phyloP scores from a whole-genome alignment of 2,113 vertebrate genomes.

The Vireo altiloquus region DNA sequence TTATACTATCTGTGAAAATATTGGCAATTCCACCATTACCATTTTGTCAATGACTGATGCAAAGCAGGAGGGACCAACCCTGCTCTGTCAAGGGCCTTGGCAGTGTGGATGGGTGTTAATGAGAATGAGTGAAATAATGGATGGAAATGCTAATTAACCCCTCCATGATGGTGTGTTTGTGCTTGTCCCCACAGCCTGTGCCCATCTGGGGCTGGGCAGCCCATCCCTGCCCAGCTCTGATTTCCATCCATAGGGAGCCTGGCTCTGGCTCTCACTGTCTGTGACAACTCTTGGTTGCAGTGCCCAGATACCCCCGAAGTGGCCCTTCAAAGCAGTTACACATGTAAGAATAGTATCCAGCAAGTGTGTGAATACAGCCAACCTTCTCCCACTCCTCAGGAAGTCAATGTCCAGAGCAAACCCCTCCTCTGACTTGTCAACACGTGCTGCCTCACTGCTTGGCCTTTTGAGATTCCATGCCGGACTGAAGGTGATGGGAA shows the following conservation, averaged over 20 bases:
- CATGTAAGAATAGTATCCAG: slow-evolving; percentile 27
- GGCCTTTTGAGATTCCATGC: slow-evolving; percentile 64
- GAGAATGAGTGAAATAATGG: no score
- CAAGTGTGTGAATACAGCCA: slow-evolving; percentile 49
- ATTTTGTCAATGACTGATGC: no score
- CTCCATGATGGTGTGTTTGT: not conserved
- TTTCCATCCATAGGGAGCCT: not conserved
- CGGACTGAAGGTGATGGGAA: slow-evolving; percentile 58
- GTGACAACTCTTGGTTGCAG: not conserved
- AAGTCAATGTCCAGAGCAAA: slow-evolving; percentile 63
- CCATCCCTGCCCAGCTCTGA: not conserved
- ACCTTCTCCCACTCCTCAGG: slow-evolving; percentile 65
- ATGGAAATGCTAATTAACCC: not conserved
- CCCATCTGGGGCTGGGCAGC: not conserved
- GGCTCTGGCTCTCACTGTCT: not conserved
- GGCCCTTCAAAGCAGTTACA: slow-evolving; percentile 50
- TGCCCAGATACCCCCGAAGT: not conserved
- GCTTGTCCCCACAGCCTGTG: not conserved
- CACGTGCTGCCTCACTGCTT: slow-evolving; percentile 47
- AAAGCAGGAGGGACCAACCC: not conserved
- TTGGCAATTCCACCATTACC: not conserved
- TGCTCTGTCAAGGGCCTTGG: not conserved
- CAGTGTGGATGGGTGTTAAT: not conserved
- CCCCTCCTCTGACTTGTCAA: slow-evolving; percentile 73
- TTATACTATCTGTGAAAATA: not conserved